Percentiles rank a stretch among this genome's conserved stretches.
Evolutionary conservation across 2,113 vertebrate species (phyloP).

Genomic region (Herpetotheres cachinnans): DNA sequence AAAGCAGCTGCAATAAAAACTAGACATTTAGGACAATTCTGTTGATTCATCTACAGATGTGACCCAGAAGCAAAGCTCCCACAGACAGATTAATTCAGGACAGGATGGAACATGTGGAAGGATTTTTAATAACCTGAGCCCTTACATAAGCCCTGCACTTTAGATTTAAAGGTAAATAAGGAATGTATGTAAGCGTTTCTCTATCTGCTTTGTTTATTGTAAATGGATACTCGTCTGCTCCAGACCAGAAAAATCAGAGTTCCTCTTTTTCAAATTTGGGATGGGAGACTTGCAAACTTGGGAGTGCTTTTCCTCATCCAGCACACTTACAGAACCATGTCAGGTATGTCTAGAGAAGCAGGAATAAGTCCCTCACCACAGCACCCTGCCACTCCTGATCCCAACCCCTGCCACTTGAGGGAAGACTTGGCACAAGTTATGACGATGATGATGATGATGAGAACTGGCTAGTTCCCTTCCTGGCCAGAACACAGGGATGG

Average conservation of each 20-base stretch:
- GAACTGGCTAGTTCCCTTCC: neutral
- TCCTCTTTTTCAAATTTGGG: neutral
- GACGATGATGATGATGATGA: neutral
- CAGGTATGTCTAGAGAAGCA: neutral
- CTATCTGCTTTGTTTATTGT: neutral
- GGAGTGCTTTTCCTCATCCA: neutral
- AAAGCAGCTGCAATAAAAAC: neutral
- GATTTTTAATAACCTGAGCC: conserved; percentile 12
- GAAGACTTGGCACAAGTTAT: neutral
- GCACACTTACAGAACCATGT: accelerated
- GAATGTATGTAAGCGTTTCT: neutral
- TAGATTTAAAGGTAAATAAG: neutral
- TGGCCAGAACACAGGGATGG: neutral
- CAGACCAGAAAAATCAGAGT: neutral
- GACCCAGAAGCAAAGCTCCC: conserved; percentile 41
- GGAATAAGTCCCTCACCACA: neutral
- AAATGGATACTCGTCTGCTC: neutral
- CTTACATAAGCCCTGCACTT: conserved; percentile 5
- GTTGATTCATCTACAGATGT: conserved; percentile 19
- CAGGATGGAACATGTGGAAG: neutral
- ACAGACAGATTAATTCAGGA: conserved; percentile 38
- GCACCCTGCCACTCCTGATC: neutral
- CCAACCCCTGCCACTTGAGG: neutral
- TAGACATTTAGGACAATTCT: neutral
- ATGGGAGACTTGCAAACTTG: neutral